Conservation (phyloP, 2,888 invertebrate species). For the Nemotelus pantherinus region DNA sequence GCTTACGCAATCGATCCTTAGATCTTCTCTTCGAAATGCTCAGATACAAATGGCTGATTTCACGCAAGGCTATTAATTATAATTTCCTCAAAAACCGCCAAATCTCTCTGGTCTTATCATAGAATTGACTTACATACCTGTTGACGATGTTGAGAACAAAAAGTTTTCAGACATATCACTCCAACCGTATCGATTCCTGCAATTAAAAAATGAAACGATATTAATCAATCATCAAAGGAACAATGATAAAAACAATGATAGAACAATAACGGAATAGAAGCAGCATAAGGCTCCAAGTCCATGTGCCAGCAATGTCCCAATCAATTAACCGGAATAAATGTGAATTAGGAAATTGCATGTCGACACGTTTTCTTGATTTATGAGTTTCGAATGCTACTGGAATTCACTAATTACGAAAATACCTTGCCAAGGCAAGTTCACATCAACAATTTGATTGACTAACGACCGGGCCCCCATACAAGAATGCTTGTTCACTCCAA, state of each 20-base stretch:
- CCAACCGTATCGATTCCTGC: constrained; percentile 73
- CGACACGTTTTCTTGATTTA: constrained; percentile 46
- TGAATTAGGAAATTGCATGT: constrained; percentile 42
- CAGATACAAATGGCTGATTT: too few relatives aligned
- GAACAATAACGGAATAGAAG: background rate
- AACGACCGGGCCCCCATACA: constrained; percentile 16
- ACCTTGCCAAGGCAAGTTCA: background rate
- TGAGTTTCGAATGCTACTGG: constrained; percentile 18
- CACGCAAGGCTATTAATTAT: too few relatives aligned
- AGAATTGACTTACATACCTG: constrained; percentile 71
- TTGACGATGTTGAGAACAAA: constrained; percentile 71
- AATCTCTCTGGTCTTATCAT: too few relatives aligned
- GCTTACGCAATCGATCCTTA: too few relatives aligned
- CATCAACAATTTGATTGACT: constrained; percentile 31
- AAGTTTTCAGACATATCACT: constrained; percentile 72
- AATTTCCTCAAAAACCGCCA: too few relatives aligned
- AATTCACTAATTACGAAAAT: constrained; percentile 47
- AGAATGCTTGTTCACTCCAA: background rate
- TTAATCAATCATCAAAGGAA: constrained; percentile 23
- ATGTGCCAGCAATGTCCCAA: too few relatives aligned
- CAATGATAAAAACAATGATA: constrained; percentile 12
- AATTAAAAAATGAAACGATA: constrained; percentile 46
- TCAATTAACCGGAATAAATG: constrained; percentile 40
- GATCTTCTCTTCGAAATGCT: too few relatives aligned
- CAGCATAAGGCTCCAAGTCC: too few relatives aligned